Evolutionary conservation across 2,113 vertebrate species (phyloP).

Genomic region (Phodopus roborovskii): DNA sequence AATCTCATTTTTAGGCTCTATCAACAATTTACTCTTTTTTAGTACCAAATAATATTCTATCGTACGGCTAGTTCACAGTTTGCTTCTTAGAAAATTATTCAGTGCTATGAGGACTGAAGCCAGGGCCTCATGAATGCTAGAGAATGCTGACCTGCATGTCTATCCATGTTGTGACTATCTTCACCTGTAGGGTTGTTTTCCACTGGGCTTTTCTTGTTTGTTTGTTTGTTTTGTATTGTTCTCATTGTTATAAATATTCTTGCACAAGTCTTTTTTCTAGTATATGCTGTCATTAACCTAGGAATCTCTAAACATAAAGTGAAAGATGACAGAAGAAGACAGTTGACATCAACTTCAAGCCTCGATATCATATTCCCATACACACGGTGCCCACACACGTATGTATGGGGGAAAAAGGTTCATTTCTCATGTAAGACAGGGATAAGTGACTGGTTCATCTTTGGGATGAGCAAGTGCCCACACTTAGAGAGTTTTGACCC

Average conservation of each 20-base stretch:
- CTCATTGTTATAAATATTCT: constrained; percentile 1
- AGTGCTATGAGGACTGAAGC: background rate
- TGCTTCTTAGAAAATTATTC: background rate
- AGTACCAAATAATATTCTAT: background rate
- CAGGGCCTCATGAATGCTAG: background rate
- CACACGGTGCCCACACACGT: background rate
- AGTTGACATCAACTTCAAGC: background rate
- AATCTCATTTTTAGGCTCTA: constrained; percentile 5
- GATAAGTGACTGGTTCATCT: background rate
- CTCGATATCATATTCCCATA: background rate
- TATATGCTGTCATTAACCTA: background rate
- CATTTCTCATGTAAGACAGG: background rate
- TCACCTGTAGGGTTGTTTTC: background rate
- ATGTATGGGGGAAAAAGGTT: background rate
- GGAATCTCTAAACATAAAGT: background rate
- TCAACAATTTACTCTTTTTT: background rate
- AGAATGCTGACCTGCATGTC: background rate
- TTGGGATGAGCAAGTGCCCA: background rate
- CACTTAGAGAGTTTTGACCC: background rate
- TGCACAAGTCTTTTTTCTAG: background rate
- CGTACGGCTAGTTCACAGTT: background rate
- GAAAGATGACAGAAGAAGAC: background rate
- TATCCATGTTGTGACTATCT: background rate
- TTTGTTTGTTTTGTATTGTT: background rate
- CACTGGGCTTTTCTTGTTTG: background rate